phyloP scores from a whole-genome alignment of 2,888 invertebrate species.

The Sisyra nigra region DNA sequence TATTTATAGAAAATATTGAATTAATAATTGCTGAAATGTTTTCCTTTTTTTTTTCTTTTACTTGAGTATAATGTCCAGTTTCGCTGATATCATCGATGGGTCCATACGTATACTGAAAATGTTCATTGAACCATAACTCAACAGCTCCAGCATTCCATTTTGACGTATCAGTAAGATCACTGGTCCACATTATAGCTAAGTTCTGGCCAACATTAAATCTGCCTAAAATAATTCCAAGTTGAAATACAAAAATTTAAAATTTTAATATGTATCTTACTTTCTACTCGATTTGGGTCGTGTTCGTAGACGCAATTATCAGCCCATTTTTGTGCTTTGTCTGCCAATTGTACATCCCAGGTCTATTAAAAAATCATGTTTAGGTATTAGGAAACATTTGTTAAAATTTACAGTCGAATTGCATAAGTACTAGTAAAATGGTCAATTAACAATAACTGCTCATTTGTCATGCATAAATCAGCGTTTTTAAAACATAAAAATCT shows the following conservation, averaged over 20 bases:
- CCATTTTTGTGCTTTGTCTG: slow-evolving; percentile 67
- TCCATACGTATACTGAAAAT: slow-evolving; percentile 39
- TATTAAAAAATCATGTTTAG: slow-evolving; percentile 26
- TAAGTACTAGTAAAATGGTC: too few species aligned
- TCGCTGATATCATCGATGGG: slow-evolving; percentile 46
- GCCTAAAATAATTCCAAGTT: slow-evolving; percentile 25
- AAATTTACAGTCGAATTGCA: too few species aligned
- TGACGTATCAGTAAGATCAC: slow-evolving; percentile 34
- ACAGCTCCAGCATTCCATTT: slow-evolving; percentile 59
- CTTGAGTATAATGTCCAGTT: slow-evolving; percentile 77
- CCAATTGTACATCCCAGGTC: slow-evolving; percentile 81
- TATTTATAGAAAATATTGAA: too few species aligned
- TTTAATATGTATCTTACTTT: neutral
- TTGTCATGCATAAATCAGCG: too few species aligned
- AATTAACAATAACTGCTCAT: too few species aligned
- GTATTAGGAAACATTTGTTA: too few species aligned
- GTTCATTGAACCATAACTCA: slow-evolving; percentile 69
- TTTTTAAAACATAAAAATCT: too few species aligned
- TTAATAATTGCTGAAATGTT: too few species aligned
- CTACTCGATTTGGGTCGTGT: slow-evolving; percentile 51
- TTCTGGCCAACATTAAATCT: slow-evolving; percentile 78
- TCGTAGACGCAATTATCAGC: slow-evolving; percentile 63
- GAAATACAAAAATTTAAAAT: too few species aligned
- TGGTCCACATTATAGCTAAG: slow-evolving; percentile 66
- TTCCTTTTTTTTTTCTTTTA: slow-evolving; percentile 24